Base-by-base conservation (phyloP, 1,140 invertebrate species). In the Neodiprion lecontei region DNA sequence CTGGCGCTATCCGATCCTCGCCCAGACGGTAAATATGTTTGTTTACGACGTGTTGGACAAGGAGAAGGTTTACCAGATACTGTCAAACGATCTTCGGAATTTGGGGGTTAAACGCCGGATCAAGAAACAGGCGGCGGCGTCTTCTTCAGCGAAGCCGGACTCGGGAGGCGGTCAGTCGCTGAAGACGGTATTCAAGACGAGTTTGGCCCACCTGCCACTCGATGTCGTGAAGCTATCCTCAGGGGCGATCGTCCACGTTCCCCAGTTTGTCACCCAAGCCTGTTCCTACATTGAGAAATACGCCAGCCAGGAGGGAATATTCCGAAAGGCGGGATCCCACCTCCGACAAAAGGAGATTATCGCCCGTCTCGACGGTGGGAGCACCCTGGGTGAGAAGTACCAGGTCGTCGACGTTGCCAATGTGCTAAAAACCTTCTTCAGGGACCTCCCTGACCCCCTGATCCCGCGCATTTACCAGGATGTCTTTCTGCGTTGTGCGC, bases 291-390 rank as follows among this genome's bases (percentile, higher is more conserved):
- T 96, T 72, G 86, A 92, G 68, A 86, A 91, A 47, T 90, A 94
- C 85, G 89, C 93, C 48, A 90, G 91, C 50, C 91, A 92, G 40
- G 95, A 96, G 84, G 96, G 96, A 4, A 86, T 97, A 65, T 97
- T 97, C 82, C 89, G 96, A 48, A 96, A 96, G 88, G 94, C 94
- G 76, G 95, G 95, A 4, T 95, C 95, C 12, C 91, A 95, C 75
- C 89, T 90, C 68, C 90, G 95, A 78, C 95, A 96, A 85, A 93
- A 92, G 81, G 94, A 96, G 85, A 91, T 96, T 14, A 93, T 93
- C 85, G 92, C 88, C 74, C 86, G 89, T 53, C 80, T 95, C n/a
- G 92, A 95, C 81, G 90, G 87, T 72, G 94, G 93, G 21, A 91
- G 90, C 47, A 87, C 85, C 71, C 87, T 94, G 47, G 90, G 91